These are phyloP conservation scores for Drosophila pruinosa DNA, from an alignment of 1,140 invertebrate species.

Conservation along the genomic window DNA sequence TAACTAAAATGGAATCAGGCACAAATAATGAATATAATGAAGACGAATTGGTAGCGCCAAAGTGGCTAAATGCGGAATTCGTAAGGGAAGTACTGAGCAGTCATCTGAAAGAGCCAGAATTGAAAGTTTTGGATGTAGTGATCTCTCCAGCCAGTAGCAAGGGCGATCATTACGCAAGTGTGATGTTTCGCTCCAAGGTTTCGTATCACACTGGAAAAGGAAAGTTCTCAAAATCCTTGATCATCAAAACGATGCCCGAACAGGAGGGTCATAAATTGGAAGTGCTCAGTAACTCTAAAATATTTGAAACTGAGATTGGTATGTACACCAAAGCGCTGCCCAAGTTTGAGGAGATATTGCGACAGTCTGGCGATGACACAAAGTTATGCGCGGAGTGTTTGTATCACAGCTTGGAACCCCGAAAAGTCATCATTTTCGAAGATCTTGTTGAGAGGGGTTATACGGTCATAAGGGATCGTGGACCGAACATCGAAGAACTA, in stretches of 20 bases:
- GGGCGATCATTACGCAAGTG: conserved; percentile 75
- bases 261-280: conserved; percentile 61
- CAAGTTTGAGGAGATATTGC: conserved; percentile 57
- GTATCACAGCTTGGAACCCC: conserved; percentile 50
- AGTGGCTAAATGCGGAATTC: conserved; percentile 56
- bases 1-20: conserved; percentile 19
- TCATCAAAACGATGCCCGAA: conserved; percentile 72
- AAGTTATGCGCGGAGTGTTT: conserved; percentile 37
- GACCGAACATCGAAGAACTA: conserved; percentile 34
- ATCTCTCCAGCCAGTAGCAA: conserved; percentile 62
- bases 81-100: conserved; percentile 38
- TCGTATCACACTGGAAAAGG: conserved; percentile 9
- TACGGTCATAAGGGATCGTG: conserved; percentile 41
- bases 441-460: conserved; percentile 55
- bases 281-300: conserved; percentile 27
- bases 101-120: conserved; percentile 21
- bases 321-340: conserved; percentile 65
- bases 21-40: conserved; percentile 39
- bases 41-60: conserved; percentile 63
- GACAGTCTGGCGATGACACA: conserved; percentile 32
- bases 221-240: conserved; percentile 43
- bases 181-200: conserved; percentile 63
- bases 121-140: conserved; percentile 34
- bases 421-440: conserved; percentile 58
- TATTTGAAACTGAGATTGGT: conserved; percentile 65